Evolutionary conservation across 2,888 invertebrate species (phyloP), one percentile per base, ranked within the genome.

Genomic region (Cataglyphis albicans): DNA sequence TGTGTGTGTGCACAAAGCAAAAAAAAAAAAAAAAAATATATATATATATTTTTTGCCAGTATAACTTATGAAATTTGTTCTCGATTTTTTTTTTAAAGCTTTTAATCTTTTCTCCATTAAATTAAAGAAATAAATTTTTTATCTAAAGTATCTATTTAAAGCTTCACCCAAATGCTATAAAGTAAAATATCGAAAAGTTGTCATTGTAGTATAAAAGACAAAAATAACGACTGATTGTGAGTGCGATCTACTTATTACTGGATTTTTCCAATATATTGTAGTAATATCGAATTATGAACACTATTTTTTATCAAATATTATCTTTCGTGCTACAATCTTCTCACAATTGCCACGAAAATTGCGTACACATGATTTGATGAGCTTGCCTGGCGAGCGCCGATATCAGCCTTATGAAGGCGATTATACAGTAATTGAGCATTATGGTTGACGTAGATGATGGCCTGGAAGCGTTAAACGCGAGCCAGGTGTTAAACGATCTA

Each of bases 351-450:
- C 82, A 65, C 65, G 74, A 72, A 70, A 84, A 80, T 75, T 59
- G 29, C 32, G 83, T 41, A 67, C 57, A 64, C 73, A 80, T 72
- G 81, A 88, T 75, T 82, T 70, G 73, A 61, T 32, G 57, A 9
- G 75, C 44, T 48, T 48, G 80, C 70, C 25, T 74, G 72, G 18
- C 59, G 59, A 74, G 59, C 44, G 15, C 48, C 67, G 88, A 85
- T 86, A 89, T 86, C 87, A 86, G 65, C 52, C 52, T 83, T 82
- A 82, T 48, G 84, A 85, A 87, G 84, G 76, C 84, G 76, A 84
- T 84, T 86, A 83, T 82, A 67, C 84, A 48, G 84, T 89, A 89
- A 89, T 89, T 86, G 89, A 86, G 78, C 85, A 89, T 89, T 89
- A 87, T 72, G 84, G 86, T 82, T 82, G 86, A 86, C 80, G 81